phyloP scores from a whole-genome alignment of 2,888 invertebrate species.

The Nemurella pictetii region DNA sequence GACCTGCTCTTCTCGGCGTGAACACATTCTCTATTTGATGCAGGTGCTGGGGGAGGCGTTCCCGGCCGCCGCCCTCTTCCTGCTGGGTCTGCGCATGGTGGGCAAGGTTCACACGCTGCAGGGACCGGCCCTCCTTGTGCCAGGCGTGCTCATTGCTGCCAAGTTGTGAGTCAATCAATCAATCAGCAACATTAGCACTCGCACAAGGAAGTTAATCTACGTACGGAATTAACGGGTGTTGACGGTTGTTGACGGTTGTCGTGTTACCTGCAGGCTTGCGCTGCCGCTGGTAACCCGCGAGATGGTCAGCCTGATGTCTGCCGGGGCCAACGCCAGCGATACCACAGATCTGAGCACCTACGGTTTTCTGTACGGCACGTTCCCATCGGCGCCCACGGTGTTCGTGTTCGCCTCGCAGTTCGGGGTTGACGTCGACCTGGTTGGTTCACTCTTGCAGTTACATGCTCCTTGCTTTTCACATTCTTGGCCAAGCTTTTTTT shows the following conservation, averaged over 20 bases:
- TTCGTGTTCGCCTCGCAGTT: constrained; percentile 92
- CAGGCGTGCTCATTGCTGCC: constrained; percentile 83
- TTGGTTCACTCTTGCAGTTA: constrained; percentile 56
- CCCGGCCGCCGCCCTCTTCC: constrained; percentile 87
- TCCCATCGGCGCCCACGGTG: constrained; percentile 94
- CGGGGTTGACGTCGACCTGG: constrained; percentile 82
- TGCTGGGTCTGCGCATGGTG: constrained; percentile 89
- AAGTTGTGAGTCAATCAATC: constrained; percentile 77
- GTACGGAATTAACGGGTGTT: too few relatives aligned
- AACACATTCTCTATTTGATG: constrained; percentile 71
- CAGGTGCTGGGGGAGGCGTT: constrained; percentile 84
- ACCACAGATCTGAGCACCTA: constrained; percentile 85
- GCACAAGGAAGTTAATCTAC: too few relatives aligned
- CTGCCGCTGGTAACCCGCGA: constrained; percentile 86
- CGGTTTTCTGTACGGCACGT: constrained; percentile 93
- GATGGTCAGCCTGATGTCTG: constrained; percentile 73
- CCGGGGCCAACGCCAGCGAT: constrained; percentile 70
- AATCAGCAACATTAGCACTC: too few relatives aligned
- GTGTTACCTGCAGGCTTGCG: constrained; percentile 60
- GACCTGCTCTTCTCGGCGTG: constrained; percentile 72
- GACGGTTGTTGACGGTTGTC: too few relatives aligned
- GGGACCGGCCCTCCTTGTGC: constrained; percentile 78
- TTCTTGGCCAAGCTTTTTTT: background rate
- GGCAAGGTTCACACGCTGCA: constrained; percentile 80
- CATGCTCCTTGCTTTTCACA: background rate